These are phyloP conservation scores for Thamnophis elegans DNA, from an alignment of 2,797 vertebrate genomes.

Conservation along the genomic window DNA sequence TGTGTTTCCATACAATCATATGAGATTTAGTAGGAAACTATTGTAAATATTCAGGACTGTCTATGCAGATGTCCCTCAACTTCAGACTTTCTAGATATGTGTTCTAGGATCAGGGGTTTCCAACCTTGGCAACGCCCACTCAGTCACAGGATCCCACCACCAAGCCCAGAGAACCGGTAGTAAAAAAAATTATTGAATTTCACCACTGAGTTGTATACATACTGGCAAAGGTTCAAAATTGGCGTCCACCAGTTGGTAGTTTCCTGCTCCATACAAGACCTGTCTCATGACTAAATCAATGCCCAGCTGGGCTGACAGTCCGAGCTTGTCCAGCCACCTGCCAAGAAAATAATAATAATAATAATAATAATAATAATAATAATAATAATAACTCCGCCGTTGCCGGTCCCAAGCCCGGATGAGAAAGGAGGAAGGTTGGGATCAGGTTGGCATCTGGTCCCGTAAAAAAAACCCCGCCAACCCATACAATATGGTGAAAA, in stretches of 20 bases:
- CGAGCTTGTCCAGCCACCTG: constrained; percentile 97
- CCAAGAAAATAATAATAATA: not conserved
- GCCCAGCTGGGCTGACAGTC: constrained; percentile 82
- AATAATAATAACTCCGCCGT: too few species aligned
- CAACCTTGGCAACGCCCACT: too few species aligned
- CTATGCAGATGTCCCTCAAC: not conserved
- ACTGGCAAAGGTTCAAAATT: constrained; percentile 90
- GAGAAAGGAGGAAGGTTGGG: too few species aligned
- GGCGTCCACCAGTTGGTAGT: constrained; percentile 87
- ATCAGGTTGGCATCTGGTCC: too few species aligned
- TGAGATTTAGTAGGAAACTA: not conserved
- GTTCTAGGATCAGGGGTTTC: not conserved
- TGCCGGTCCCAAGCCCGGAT: too few species aligned
- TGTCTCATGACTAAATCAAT: constrained; percentile 92
- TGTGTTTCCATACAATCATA: not conserved
- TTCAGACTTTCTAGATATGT: not conserved
- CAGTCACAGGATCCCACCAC: too few species aligned
- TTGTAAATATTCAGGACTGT: not conserved
- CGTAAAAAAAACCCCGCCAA: too few species aligned
- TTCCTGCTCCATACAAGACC: constrained; percentile 87
- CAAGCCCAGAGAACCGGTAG: too few species aligned
- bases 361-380: too few species aligned
- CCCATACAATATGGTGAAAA: too few species aligned
- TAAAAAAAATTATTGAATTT: too few species aligned
- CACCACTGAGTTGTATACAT: constrained; percentile 45